Conservation (phyloP, 1,140 invertebrate genomes). For the Periplaneta americana region DNA sequence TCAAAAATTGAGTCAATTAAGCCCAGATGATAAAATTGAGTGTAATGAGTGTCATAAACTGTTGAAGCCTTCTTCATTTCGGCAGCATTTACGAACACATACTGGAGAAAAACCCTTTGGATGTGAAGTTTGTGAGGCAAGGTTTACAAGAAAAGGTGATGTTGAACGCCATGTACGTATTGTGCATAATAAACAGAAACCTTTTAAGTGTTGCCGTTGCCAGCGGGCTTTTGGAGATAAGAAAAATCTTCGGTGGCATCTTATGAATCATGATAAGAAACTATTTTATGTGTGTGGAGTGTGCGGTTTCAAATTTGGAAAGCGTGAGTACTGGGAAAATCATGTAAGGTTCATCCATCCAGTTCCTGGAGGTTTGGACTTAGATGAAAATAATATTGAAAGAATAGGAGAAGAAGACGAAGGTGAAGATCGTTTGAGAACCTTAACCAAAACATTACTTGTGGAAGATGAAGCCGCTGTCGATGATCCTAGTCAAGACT, state of each 20-base stretch:
- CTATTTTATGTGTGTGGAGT: slow-evolving; percentile 25
- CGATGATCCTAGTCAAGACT: background rate
- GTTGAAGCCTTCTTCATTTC: slow-evolving; percentile 30
- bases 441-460: background rate
- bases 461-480: background rate
- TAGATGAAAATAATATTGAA: slow-evolving; percentile 12
- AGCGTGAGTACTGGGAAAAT: slow-evolving; percentile 32
- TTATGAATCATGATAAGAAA: slow-evolving; percentile 23
- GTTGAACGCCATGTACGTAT: slow-evolving; percentile 29
- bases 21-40: slow-evolving; percentile 24
- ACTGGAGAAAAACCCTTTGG: slow-evolving; percentile 71
- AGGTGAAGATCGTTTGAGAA: slow-evolving; percentile 18
- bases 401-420: slow-evolving; percentile 15
- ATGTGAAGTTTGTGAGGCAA: slow-evolving; percentile 55
- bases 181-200: slow-evolving; percentile 25
- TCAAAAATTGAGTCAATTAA: slow-evolving; percentile 8
- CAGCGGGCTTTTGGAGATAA: slow-evolving; percentile 25
- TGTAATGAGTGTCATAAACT: slow-evolving; percentile 29
- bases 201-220: slow-evolving; percentile 23
- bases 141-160: slow-evolving; percentile 31
- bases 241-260: slow-evolving; percentile 25
- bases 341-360: slow-evolving; percentile 33
- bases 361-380: slow-evolving; percentile 16
- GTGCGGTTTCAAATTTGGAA: slow-evolving; percentile 33
- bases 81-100: slow-evolving; percentile 55